Evolutionary conservation across 2,888 invertebrate genomes (phyloP), one percentile per base, ranked within the genome.

Genomic region (Palloptera scutellata): DNA sequence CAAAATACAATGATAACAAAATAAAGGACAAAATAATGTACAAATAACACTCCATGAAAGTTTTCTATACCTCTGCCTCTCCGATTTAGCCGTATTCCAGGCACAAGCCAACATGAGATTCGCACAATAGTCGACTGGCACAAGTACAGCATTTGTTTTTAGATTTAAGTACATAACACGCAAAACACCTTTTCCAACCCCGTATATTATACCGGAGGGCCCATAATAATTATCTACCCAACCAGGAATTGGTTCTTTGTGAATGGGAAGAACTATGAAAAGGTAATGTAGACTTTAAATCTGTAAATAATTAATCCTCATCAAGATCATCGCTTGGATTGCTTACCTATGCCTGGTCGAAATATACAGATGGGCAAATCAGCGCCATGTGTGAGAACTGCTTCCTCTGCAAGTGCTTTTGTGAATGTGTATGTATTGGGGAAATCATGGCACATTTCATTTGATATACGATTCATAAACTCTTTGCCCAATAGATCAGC

Each of bases 361-460:
- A 90, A 88, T 64, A 92, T 87, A 68, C 88, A 88, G 3, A 90
- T 75, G 1, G 92, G 92, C 62, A 92, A 78, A 17, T 86, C 86
- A 43, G 83, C 85, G 0, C 87, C 87, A 73, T 89, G 87, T 65
- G 85, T 85, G 41, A 86, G 82, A 8, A 91, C 83, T 45, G 88
- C 76, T 72, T 88, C 87, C 79, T 92, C 92, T 0, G 90, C 91
- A 67, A 92, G 81, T 12, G 90, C 89, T 83, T 92, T 92, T 8
- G 92, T 91, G 78, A 87, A 90, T 3, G 90, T 88, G 83, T 92
- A 92, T 1, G 91, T 91, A 79, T 92, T 92, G 3, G 92, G 91
- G 64, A 74, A 81, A 43, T 73, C 76, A 48, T 75, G 78, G 42
- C 79, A 68, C 60, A 82, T 67, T 1, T 75, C 73, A 1, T 75